Base-by-base conservation (phyloP, 1,140 invertebrate species). In the Paralvinella palmiformis region DNA sequence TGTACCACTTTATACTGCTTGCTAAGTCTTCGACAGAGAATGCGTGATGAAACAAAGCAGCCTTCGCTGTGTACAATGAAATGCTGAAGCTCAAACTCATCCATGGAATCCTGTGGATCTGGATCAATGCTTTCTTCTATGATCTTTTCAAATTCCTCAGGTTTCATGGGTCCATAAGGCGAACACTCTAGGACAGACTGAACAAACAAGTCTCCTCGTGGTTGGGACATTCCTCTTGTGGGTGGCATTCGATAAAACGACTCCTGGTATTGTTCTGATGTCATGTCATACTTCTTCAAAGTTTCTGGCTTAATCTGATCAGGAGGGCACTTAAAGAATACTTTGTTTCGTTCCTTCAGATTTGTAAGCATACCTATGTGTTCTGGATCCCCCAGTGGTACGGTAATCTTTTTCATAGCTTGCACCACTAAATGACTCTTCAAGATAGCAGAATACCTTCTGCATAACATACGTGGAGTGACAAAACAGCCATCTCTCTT, bases 271-370 rank as follows among this genome's bases (percentile, higher is more conserved):
- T 52, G 48, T 7, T 7, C 48, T 10, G 48, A 29, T n/a, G 48
- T 52, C 24, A 52, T 29, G 48, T 29, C 48, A 29, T 27, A 52
- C 7, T 22, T 29, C 2, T 22, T 29, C 13, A 52, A 29, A 29
- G 48, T 29, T 13, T 22, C 48, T 5, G 48, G 48, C 48, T n/a
- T 7, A 15, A 52, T 52, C 10, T 22, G 24, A 13, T 29, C 24
- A 7, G 48, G 48, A 22, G 48, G 48, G 31, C 48, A 52, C 48
- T 52, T 52, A 29, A 27, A 52, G 48, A 52, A 52, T 52, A 52
- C 48, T 29, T 52, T 52, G 7, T 22, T 52, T 3, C 48, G 48
- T n/a, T 52, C 48, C 24, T 52, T 52, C 24, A 52, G 24, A 29
- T 27, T 27, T 29, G 24, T 52, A n/a, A 52, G 31, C 24, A 52